Evolutionary conservation across 2,888 invertebrate species (phyloP).

Genomic region (Zaprionus bogoriensis): DNA sequence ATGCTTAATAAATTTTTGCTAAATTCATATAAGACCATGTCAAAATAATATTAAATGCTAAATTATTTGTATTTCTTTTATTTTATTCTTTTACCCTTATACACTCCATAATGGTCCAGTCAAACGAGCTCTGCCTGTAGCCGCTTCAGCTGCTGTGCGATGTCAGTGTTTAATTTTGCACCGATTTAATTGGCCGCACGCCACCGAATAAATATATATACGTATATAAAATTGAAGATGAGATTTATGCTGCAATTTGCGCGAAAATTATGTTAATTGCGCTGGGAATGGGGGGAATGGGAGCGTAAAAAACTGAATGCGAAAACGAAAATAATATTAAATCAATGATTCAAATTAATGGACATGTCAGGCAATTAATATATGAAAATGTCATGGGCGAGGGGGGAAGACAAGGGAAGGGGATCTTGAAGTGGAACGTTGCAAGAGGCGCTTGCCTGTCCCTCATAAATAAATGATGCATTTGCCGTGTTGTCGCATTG

Average conservation of each 20-base stretch:
- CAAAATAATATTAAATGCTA: too few relatives aligned
- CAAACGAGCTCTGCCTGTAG: constrained; percentile 20
- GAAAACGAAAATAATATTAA: constrained; percentile 28
- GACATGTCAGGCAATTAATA: constrained; percentile 83
- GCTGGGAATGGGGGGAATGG: constrained; percentile 8
- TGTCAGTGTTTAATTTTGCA: constrained; percentile 53
- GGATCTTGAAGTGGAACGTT: neutral
- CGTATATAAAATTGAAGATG: constrained; percentile 29
- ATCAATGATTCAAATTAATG: constrained; percentile 83
- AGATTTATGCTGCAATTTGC: constrained; percentile 74
- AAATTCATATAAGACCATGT: too few relatives aligned
- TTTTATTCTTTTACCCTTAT: too few relatives aligned
- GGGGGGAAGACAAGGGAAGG: neutral
- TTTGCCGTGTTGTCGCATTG: constrained; percentile 39
- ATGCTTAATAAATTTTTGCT: too few relatives aligned
- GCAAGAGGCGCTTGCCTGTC: constrained; percentile 18
- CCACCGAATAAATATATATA: constrained; percentile 57
- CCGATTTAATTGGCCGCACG: constrained; percentile 66
- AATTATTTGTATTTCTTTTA: too few relatives aligned
- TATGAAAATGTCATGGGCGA: constrained; percentile 80
- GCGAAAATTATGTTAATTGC: constrained; percentile 74
- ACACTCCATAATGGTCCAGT: neutral
- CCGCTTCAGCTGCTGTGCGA: constrained; percentile 21
- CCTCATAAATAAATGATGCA: constrained; percentile 38
- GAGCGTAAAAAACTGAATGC: constrained; percentile 16